Evolutionary conservation across 2,113 vertebrate species (phyloP).

Genomic region (Platichthys flesus): DNA sequence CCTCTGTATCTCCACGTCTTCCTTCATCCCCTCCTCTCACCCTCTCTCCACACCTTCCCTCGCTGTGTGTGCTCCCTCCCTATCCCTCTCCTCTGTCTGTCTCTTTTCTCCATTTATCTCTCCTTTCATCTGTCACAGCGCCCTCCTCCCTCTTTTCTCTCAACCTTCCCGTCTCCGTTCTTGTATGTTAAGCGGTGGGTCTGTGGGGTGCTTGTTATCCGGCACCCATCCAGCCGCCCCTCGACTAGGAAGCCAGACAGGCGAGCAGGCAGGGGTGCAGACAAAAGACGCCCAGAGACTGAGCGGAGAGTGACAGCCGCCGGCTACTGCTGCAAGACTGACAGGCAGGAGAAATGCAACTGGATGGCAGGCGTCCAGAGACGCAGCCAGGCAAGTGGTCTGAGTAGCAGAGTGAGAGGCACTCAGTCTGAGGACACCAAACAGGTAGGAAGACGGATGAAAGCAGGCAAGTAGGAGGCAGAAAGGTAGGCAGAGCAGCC

Average conservation of each 20-base stretch:
- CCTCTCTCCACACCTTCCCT: constrained; percentile 23
- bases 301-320: constrained; percentile 46
- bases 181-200: constrained; percentile 47
- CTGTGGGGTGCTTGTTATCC: constrained; percentile 76
- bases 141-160: constrained; percentile 17
- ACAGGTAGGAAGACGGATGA: constrained; percentile 33
- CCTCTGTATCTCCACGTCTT: not conserved
- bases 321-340: constrained; percentile 51
- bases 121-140: constrained; percentile 50
- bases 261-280: constrained; percentile 19
- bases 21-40: constrained; percentile 33
- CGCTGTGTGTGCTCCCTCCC: constrained; percentile 15
- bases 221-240: constrained; percentile 71
- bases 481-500: constrained; percentile 49
- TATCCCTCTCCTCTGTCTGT: constrained; percentile 24
- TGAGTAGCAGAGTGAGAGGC: constrained; percentile 48
- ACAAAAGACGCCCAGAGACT: constrained; percentile 45
- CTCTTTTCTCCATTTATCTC: constrained; percentile 44
- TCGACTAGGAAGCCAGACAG: constrained; percentile 59
- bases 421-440: constrained; percentile 12
- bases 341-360: constrained; percentile 35
- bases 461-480: constrained; percentile 38
- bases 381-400: constrained; percentile 36
- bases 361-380: constrained; percentile 28
- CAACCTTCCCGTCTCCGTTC: constrained; percentile 41